These are phyloP conservation scores for Pygocentrus nattereri DNA, from an alignment of 2,797 vertebrate genomes.

Conservation along the genomic window DNA sequence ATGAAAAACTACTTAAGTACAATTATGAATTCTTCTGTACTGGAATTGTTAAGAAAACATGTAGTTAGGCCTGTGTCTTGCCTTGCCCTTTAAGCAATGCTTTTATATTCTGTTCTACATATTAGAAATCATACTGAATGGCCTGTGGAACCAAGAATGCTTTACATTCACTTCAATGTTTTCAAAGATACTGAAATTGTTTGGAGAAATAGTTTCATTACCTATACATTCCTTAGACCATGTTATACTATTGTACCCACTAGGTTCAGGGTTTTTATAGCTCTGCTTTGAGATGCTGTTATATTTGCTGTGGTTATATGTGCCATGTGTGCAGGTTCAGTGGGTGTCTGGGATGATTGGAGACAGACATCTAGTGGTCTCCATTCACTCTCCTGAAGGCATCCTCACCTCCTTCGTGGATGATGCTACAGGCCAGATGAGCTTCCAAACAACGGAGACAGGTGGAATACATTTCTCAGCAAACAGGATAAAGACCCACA, in stretches of 20 bases:
- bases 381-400: conserved; percentile 78
- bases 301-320: not conserved
- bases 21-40: too few relatives aligned
- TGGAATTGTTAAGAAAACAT: too few relatives aligned
- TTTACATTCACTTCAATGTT: too few relatives aligned
- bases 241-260: not conserved
- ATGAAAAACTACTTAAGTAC: too few relatives aligned
- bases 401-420: conserved; percentile 78
- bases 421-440: conserved; percentile 85
- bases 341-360: conserved; percentile 83
- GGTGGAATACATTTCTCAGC: conserved; percentile 70
- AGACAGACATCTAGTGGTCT: conserved; percentile 80
- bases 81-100: too few relatives aligned
- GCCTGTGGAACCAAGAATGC: too few relatives aligned
- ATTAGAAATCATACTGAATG: too few relatives aligned
- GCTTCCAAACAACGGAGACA: conserved; percentile 85
- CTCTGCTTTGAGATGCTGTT: not conserved
- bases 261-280: not conserved
- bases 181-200: too few relatives aligned
- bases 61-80: too few relatives aligned
- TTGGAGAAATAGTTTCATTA: too few relatives aligned
- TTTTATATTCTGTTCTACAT: too few relatives aligned
- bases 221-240: not conserved
- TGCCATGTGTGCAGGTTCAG: conserved; percentile 83
- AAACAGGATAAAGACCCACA: not conserved